These are phyloP conservation scores for Onychostruthus taczanowskii DNA, from an alignment of 2,113 vertebrate genomes.

Conservation along the genomic window DNA sequence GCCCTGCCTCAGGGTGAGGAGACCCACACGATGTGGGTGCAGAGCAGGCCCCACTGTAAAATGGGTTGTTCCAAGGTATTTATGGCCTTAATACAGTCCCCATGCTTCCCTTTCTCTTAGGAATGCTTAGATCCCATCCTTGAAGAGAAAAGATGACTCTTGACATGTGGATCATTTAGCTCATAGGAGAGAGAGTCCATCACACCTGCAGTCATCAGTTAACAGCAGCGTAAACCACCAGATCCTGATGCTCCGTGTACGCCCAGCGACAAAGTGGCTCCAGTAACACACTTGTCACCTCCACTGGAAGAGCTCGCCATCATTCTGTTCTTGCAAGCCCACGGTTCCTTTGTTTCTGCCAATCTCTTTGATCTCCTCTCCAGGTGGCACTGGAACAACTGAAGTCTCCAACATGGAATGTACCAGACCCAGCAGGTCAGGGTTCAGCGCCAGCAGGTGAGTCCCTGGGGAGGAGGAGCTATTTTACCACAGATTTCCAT, in stretches of 20 bases:
- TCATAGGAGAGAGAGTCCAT: not conserved
- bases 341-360: not conserved
- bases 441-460: not conserved
- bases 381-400: not conserved
- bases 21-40: fast-evolving
- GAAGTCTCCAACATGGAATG: fast-evolving
- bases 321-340: not conserved
- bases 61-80: not conserved
- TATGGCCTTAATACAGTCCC: not conserved
- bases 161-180: not conserved
- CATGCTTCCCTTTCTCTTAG: not conserved
- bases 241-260: not conserved
- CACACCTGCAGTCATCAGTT: not conserved
- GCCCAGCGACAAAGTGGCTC: not conserved
- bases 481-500: not conserved
- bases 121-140: not conserved
- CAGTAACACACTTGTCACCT: not conserved
- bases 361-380: not conserved
- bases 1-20: not conserved
- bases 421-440: not conserved
- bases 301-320: not conserved
- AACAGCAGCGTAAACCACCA: not conserved
- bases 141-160: not conserved
- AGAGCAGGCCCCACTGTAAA: not conserved
- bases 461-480: not conserved